Evolutionary conservation across 1,140 invertebrate species (phyloP).

Genomic region (Drosophila funebris): DNA sequence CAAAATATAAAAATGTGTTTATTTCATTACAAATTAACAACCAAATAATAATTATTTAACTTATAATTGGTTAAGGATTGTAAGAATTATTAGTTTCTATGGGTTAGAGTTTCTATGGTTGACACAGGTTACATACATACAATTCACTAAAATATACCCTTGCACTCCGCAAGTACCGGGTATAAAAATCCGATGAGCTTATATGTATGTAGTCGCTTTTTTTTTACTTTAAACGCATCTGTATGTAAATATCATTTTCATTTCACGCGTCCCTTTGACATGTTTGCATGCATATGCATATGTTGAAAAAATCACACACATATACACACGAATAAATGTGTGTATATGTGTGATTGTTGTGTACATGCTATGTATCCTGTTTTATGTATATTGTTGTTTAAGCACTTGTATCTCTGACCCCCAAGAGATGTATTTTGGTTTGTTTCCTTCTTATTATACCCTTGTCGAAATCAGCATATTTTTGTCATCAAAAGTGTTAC

Average conservation of each 20-base stretch:
- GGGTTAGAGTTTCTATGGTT: no score
- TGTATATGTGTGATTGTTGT: slow-evolving; percentile 9
- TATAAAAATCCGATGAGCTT: slow-evolving; percentile 5
- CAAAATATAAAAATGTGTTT: no score
- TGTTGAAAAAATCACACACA: slow-evolving; percentile 15
- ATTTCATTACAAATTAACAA: no score
- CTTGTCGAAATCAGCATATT: neutral
- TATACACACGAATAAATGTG: neutral
- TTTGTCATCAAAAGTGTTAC: slow-evolving; percentile 2
- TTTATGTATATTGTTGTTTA: slow-evolving; percentile 18
- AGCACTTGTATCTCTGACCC: slow-evolving; percentile 48
- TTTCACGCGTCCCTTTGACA: slow-evolving; percentile 56
- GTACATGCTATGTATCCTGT: neutral
- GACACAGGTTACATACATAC: no score
- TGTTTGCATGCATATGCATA: slow-evolving; percentile 58
- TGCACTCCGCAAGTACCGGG: no score
- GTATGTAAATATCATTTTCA: slow-evolving; percentile 73
- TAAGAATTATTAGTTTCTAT: no score
- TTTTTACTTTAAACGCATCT: slow-evolving; percentile 53
- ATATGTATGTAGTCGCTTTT: slow-evolving; percentile 28
- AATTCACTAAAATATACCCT: no score
- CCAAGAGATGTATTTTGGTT: slow-evolving; percentile 37
- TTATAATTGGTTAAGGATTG: no score
- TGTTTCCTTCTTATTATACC: slow-evolving; percentile 5
- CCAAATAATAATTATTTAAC: no score